Percentiles rank a stretch among this genome's conserved stretches.
Evolutionary conservation across 2,888 invertebrate species (phyloP).

Genomic region (Acleris holmiana): DNA sequence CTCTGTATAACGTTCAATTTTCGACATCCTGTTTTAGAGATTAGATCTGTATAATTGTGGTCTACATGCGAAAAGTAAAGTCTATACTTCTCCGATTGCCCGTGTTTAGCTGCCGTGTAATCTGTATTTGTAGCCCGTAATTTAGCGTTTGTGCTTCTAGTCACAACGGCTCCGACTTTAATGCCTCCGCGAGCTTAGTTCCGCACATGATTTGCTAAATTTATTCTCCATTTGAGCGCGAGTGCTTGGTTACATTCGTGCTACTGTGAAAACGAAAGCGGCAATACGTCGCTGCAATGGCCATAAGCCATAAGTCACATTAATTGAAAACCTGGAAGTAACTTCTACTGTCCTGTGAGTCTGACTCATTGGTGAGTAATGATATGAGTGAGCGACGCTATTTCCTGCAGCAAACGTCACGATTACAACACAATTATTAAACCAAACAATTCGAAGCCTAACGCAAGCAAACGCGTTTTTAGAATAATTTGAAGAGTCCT

Average conservation of each 20-base stretch:
- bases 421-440: conserved; percentile 35
- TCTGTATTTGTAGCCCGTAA: conserved; percentile 43
- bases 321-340: conserved; percentile 51
- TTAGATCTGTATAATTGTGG: conserved; percentile 68
- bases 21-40: conserved; percentile 68
- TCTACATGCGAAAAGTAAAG: conserved; percentile 42
- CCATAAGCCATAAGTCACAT: conserved; percentile 55
- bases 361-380: conserved; percentile 53
- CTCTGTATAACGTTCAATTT: conserved; percentile 55
- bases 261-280: conserved; percentile 43
- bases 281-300: conserved; percentile 39
- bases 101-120: conserved; percentile 18
- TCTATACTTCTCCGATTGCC: conserved; percentile 47
- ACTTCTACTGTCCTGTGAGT: conserved; percentile 48
- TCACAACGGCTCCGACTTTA: conserved; percentile 13
- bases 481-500: conserved; percentile 27
- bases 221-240: conserved; percentile 12
- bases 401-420: conserved; percentile 56
- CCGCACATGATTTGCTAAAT: conserved; percentile 5
- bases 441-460: conserved; percentile 3
- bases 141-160: conserved; percentile 42
- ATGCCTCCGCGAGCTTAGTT: not conserved
- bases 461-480: conserved; percentile 18
- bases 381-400: conserved; percentile 46
- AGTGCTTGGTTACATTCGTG: conserved; percentile 14